Evolutionary conservation across 2,888 invertebrate species (phyloP), one percentile per base, ranked within the genome.

Genomic region (Liposcelis brunnea): DNA sequence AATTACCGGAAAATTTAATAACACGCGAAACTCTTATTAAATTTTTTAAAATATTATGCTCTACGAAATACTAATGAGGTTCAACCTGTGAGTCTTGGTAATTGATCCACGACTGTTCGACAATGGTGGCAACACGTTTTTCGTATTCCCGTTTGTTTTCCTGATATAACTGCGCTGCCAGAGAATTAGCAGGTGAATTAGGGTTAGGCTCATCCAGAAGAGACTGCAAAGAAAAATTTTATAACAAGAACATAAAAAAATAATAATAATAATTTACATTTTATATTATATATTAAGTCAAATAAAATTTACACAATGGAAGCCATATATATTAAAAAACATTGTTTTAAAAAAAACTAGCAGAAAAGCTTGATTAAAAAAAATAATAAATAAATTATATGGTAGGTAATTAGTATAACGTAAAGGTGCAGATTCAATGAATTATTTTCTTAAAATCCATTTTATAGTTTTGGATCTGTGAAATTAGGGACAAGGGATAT

Each of bases 141-240:
- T 75, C 75, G 57, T 77, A 77, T 55, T 77, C 76, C 42, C 75
- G 62, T 48, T 74, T 67, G 58, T 76, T 75, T 55, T 75, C 75
- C 57, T 75, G 73, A 58, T 76, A 77, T 45, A 77, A 64, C 58
- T 76, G 75, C 2, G 77, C 77, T 31, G 77, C 76, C 51, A 72
- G 60, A 51, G 72, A 74, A 60, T 77, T 77, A 34, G 77, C 77
- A 42, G 77, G 77, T 42, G 74, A 74, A 61, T 76, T 77, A 45
- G 77, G 76, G 61, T 77, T 77, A 32, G 77, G 77, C 58, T 77
- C 76, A 56, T 76, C 76, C 55, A 77, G 63, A 54, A 77, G 63
- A 26, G 75, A 75, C 71, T 77, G 70, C 46, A 62, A 62, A 52
- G 55, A 44, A 53, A n/a, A 40, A 19, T 31, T n/a, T 15, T 14